A percentile compares a stretch with the other conserved stretches of the same genome.
These are phyloP conservation scores for Anodontia alba DNA, from an alignment of 2,888 invertebrate species.

Conservation along the genomic window DNA sequence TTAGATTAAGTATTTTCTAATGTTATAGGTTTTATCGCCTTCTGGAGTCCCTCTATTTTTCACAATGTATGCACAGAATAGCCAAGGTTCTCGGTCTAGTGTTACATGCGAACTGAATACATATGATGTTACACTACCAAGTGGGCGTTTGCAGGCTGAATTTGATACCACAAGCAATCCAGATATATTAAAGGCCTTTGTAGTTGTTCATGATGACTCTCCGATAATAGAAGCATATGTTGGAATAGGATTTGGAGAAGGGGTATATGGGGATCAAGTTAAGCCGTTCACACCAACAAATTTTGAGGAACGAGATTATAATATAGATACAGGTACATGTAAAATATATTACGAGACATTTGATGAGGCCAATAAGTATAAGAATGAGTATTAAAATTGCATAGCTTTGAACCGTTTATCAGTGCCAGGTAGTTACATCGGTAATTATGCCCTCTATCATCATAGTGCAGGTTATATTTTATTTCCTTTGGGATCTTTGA, in stretches of 20 bases:
- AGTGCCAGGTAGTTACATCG: too few species aligned
- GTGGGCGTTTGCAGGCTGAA: conserved; percentile 58
- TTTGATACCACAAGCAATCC: conserved; percentile 67
- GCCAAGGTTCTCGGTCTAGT: conserved; percentile 49
- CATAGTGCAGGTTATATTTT: too few species aligned
- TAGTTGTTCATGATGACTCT: conserved; percentile 67
- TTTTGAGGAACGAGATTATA: background rate
- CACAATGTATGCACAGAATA: conserved; percentile 67
- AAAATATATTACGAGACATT: too few species aligned
- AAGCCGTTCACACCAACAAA: conserved; percentile 22
- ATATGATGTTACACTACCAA: conserved; percentile 66
- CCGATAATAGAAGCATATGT: conserved; percentile 20
- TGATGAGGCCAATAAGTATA: too few species aligned
- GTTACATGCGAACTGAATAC: conserved; percentile 53
- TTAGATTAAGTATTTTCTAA: too few species aligned
- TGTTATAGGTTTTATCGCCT: background rate
- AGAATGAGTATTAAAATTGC: too few species aligned
- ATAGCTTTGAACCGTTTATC: too few species aligned
- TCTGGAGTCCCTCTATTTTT: conserved; percentile 65
- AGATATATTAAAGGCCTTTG: conserved; percentile 45
- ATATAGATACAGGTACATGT: background rate
- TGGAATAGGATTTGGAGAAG: conserved; percentile 45
- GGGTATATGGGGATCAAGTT: conserved; percentile 51
- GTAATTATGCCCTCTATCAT: too few species aligned
- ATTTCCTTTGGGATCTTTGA: too few species aligned